These are phyloP conservation scores for Magallana angulata DNA, from an alignment of 1,140 invertebrate genomes.

Conservation along the genomic window DNA sequence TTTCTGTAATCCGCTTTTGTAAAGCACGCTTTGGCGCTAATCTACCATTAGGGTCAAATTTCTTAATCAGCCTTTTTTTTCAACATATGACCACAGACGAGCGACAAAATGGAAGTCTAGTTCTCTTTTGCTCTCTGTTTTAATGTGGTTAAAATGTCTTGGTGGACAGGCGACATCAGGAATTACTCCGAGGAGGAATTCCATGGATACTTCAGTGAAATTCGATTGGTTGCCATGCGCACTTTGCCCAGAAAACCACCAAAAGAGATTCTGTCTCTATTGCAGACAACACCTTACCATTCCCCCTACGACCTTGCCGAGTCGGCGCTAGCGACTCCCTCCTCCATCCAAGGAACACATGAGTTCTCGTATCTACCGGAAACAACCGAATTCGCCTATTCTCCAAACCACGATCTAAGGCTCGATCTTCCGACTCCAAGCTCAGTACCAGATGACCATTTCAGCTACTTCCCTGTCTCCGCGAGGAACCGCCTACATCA, in stretches of 20 bases:
- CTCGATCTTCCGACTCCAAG: neutral
- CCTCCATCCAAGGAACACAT: neutral
- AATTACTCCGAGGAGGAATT: slow-evolving; percentile 42
- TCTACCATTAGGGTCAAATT: neutral
- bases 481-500: neutral
- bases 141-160: slow-evolving; percentile 5
- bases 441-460: neutral
- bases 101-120: too few relatives aligned
- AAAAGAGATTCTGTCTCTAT: slow-evolving; percentile 26
- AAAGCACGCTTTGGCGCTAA: neutral
- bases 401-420: neutral
- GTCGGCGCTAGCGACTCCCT: neutral
- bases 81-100: neutral
- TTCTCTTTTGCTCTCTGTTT: neutral
- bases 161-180: slow-evolving; percentile 43
- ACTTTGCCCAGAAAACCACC: slow-evolving; percentile 41
- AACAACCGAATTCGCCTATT: slow-evolving; percentile 7
- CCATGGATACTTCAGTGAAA: slow-evolving; percentile 39
- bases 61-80: neutral
- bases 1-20: slow-evolving; percentile 6
- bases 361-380: neutral
- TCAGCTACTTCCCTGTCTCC: slow-evolving; percentile 34
- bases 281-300: neutral
- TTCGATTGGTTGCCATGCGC: slow-evolving; percentile 19
- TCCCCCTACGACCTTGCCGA: neutral